These are phyloP conservation scores for Acrocephalus arundinaceus DNA, from an alignment of 2,113 vertebrate genomes.

Conservation along the genomic window DNA sequence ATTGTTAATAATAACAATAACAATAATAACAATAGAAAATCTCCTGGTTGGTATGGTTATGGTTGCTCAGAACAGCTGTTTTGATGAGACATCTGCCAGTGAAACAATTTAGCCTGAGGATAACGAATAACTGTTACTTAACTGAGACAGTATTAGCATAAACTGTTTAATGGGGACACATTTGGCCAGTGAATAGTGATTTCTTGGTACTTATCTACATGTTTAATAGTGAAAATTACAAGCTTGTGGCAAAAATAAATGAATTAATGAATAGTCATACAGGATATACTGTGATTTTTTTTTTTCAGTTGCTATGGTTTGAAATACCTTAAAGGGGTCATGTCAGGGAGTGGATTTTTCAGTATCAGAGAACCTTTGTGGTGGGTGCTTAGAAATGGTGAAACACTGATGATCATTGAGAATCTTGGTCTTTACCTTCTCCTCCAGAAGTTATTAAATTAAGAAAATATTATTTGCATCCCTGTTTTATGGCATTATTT, in stretches of 20 bases:
- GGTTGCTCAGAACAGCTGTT: conserved; percentile 45
- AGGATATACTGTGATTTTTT: not conserved
- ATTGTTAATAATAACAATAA: conserved; percentile 56
- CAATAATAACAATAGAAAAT: conserved; percentile 45
- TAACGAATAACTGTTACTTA: conserved; percentile 62
- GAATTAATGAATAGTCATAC: not conserved
- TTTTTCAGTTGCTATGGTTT: not conserved
- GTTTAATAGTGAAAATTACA: conserved; percentile 27
- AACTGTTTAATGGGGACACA: conserved; percentile 20
- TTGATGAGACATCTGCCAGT: conserved; percentile 60
- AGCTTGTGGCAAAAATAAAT: conserved; percentile 30
- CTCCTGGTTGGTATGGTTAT: not conserved
- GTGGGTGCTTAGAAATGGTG: not conserved
- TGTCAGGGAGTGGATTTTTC: not conserved
- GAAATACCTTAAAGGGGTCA: conserved; percentile 1
- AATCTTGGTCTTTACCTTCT: not conserved
- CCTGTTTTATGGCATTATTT: not conserved
- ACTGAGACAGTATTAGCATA: conserved; percentile 45
- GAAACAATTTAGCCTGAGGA: conserved; percentile 54
- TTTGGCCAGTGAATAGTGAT: conserved; percentile 27
- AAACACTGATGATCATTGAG: not conserved
- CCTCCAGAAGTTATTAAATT: not conserved
- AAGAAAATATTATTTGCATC: not conserved
- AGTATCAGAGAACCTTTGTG: not conserved
- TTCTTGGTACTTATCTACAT: conserved; percentile 32